A percentile compares a stretch with the other conserved stretches of the same genome.
These are phyloP conservation scores for Anguilla pacifica DNA, from an alignment of 2,797 vertebrate genomes.

Conservation along the genomic window DNA sequence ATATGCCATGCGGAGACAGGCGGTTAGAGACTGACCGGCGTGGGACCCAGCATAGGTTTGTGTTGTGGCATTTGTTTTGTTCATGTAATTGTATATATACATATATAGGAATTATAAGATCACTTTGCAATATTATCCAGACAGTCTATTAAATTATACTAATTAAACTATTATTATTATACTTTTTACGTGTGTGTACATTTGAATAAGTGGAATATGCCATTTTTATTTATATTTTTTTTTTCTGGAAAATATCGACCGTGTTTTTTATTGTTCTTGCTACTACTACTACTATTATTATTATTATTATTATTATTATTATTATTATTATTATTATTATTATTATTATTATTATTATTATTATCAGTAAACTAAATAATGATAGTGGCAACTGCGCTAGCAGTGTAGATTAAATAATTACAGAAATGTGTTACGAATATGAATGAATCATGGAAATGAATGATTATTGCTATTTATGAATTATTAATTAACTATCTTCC, in stretches of 20 bases:
- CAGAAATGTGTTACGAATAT: constrained; percentile 10
- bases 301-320: background rate
- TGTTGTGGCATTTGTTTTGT: constrained; percentile 33
- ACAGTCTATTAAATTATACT: background rate
- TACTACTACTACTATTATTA: background rate
- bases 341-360: constrained; percentile 3
- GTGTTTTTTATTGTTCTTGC: background rate
- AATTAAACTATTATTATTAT: background rate
- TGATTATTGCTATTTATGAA: constrained; percentile 57
- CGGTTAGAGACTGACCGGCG: constrained; percentile 30
- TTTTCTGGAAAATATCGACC: background rate
- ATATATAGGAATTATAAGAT: background rate
- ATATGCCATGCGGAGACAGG: constrained; percentile 42
- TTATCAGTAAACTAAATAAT: background rate
- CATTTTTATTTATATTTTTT: background rate
- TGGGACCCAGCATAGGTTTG: constrained; percentile 60
- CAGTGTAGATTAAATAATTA: background rate
- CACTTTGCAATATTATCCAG: background rate
- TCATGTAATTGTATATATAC: background rate
- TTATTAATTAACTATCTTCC: constrained; percentile 59
- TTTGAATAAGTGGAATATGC: background rate
- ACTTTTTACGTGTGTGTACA: background rate
- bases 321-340: constrained; percentile 5
- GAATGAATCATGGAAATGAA: background rate
- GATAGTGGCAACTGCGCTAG: background rate